phyloP scores from a whole-genome alignment of 2,797 vertebrate species.

The Tinamus major region DNA sequence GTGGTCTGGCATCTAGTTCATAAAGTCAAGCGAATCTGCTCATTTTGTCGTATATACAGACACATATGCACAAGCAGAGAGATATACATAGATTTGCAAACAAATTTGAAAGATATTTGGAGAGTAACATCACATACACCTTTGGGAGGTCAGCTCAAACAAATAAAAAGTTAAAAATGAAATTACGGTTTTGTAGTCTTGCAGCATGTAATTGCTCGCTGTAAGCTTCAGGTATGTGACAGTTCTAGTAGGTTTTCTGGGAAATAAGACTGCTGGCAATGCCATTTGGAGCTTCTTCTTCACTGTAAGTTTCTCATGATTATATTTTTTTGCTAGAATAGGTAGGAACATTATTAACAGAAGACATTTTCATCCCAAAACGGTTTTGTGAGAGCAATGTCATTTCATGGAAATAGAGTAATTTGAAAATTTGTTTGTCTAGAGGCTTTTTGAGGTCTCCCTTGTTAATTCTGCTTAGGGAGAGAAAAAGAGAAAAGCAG shows the following conservation, averaged over 20 bases:
- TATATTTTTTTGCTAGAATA: neutral
- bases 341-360: neutral
- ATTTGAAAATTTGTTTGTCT: neutral
- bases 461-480: neutral
- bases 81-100: neutral
- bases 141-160: conserved; percentile 4
- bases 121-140: neutral
- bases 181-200: neutral
- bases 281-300: neutral
- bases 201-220: neutral
- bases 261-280: neutral
- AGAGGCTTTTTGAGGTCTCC: neutral
- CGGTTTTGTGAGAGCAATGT: neutral
- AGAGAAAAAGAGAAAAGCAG: neutral
- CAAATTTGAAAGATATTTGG: neutral
- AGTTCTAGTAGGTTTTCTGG: neutral
- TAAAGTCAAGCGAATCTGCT: conserved; percentile 86
- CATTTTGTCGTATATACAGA: conserved; percentile 81
- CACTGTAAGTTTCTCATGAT: neutral
- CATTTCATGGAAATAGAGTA: neutral
- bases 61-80: conserved; percentile 47
- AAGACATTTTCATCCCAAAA: neutral
- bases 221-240: neutral
- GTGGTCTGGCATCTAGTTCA: conserved; percentile 93
- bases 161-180: conserved; percentile 3